Percentiles rank a stretch among this genome's conserved stretches.
phyloP scores from a whole-genome alignment of 2,797 vertebrate genomes.

The Semaprochilodus insignis region DNA sequence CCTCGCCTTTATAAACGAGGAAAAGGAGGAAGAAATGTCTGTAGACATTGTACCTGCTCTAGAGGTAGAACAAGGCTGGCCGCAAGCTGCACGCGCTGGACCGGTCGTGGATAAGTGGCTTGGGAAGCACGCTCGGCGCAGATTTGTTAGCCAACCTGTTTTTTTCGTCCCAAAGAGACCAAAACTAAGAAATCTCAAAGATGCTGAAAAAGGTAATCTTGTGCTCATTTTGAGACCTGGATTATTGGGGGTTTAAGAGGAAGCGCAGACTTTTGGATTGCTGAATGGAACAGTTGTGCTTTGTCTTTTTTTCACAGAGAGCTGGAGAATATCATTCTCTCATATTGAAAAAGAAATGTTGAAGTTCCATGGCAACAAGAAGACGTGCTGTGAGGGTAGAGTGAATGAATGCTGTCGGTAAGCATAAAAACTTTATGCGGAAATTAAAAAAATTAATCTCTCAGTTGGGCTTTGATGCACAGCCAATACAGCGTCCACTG shows the following conservation, averaged over 20 bases:
- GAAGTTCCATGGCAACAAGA: constrained; percentile 77
- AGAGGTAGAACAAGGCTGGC: constrained; percentile 77
- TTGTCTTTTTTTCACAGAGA: constrained; percentile 64
- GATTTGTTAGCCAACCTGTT: constrained; percentile 52
- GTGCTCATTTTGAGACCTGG: background rate
- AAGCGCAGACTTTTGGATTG: background rate
- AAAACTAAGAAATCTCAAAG: constrained; percentile 66
- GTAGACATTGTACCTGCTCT: constrained; percentile 86
- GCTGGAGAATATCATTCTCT: constrained; percentile 83
- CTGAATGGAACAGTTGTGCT: constrained; percentile 5
- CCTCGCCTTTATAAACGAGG: constrained; percentile 71
- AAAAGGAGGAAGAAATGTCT: constrained; percentile 66
- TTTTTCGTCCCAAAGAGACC: constrained; percentile 85
- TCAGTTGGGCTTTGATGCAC: background rate
- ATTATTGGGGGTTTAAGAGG: background rate
- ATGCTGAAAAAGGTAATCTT: constrained; percentile 61
- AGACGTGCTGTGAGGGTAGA: constrained; percentile 78
- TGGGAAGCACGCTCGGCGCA: constrained; percentile 72
- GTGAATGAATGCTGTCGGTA: constrained; percentile 80
- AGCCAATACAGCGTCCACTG: background rate
- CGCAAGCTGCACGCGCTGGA: constrained; percentile 65
- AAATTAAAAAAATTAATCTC: background rate
- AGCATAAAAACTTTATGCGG: constrained; percentile 15
- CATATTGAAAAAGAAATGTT: constrained; percentile 80
- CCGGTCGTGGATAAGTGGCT: constrained; percentile 80